Evolutionary conservation across 2,888 invertebrate species (phyloP), one percentile per base, ranked within the genome.

Genomic region (Calliopum simillimum): DNA sequence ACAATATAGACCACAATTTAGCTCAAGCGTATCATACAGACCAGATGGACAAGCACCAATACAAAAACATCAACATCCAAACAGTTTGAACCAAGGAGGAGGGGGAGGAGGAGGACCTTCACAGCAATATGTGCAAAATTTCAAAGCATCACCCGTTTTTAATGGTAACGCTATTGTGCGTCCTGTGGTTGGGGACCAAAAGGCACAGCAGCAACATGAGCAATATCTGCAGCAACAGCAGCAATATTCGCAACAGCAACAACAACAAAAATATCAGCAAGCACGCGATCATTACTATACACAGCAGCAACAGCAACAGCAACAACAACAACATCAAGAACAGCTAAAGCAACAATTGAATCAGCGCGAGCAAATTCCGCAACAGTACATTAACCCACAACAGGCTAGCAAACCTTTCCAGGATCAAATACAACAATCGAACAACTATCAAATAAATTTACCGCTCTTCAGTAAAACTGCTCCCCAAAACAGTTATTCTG

Each of bases 61-160:
- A 72, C 65, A 41, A 76, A 73, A 69, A 68, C 64, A 55, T 0
- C 70, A 55, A 1, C 70, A 74, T 23, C 76, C 76, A 5, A 78
- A 77, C 13, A 73, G 76, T 4, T 69, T 76, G 16, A 25, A 63
- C 0, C 73, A 73, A 69, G 65, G 63, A n/a, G 11, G 21, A 14
- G 47, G 4, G 6, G 16, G n/a, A 47, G n/a, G n/a, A n/a, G 33
- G 6, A 33, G 33, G 5, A 33, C 33, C 5, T 33, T 33, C 33
- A 8, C 33, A 33, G 14, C 78, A 80, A 58, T 82, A 81, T 44
- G 65, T 76, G 4, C 79, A 76, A 16, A 81, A 79, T 65, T 83
- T 85, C 11, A 84, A 85, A 69, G 80, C 84, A 1, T 85, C 85
- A 0, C 84, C 81, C 0, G 70, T 76, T 3, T 84, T 79, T 49